phyloP scores from a whole-genome alignment of 2,888 invertebrate species.

The Epistrophella euchroma region DNA sequence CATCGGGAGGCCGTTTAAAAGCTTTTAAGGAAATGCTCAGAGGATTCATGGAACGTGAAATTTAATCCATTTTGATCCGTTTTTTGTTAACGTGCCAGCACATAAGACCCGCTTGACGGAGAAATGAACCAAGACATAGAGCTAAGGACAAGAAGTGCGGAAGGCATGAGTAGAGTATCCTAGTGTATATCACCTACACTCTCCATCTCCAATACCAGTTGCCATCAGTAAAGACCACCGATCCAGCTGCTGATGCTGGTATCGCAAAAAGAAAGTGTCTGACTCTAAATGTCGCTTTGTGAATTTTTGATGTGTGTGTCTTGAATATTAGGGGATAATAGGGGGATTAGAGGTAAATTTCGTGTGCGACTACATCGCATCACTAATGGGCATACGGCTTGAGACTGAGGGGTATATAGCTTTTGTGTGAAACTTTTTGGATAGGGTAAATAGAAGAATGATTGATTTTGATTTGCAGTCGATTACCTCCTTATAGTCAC shows the following conservation, averaged over 20 bases:
- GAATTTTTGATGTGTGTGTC: conserved; percentile 14
- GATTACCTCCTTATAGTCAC: not conserved
- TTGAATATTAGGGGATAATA: conserved; percentile 6
- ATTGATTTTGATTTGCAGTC: conserved; percentile 21
- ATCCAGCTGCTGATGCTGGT: not conserved
- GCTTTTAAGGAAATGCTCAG: conserved; percentile 71
- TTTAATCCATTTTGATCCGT: conserved; percentile 75
- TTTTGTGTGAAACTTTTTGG: conserved; percentile 2
- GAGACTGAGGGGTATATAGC: not conserved
- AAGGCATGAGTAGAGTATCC: not conserved
- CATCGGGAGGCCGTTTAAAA: conserved; percentile 70
- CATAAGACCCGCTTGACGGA: conserved; percentile 52
- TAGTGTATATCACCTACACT: not conserved
- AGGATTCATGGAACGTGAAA: conserved; percentile 72
- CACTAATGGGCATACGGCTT: conserved; percentile 23
- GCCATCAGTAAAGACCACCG: not conserved
- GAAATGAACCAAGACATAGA: conserved; percentile 65
- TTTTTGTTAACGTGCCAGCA: conserved; percentile 52
- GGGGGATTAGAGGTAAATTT: conserved; percentile 7
- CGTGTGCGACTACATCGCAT: conserved; percentile 6
- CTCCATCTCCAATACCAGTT: too few relatives aligned
- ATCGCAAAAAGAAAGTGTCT: conserved; percentile 12
- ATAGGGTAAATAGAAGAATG: not conserved
- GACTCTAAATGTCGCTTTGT: not conserved
- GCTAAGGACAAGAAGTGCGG: not conserved